A percentile compares a stretch with the other conserved stretches of the same genome.
These are phyloP conservation scores for Drosophila melanogaster DNA, from an alignment of 1,140 invertebrate genomes.

Conservation along the genomic window DNA sequence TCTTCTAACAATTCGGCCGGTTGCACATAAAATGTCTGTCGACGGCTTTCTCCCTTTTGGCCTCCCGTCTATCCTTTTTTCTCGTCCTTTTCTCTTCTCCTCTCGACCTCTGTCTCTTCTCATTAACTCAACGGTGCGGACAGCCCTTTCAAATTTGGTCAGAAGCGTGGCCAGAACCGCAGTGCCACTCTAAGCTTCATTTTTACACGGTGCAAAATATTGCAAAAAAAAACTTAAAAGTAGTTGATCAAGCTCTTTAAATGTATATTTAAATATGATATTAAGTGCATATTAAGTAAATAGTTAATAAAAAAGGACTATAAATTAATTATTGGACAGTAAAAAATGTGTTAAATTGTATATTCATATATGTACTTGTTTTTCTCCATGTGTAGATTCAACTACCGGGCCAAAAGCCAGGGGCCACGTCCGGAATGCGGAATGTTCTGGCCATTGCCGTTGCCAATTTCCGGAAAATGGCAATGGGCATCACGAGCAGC, in stretches of 20 bases:
- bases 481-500: slow-evolving; percentile 41
- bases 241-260: too few relatives aligned
- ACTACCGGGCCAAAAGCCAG: slow-evolving; percentile 39
- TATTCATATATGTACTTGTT: too few relatives aligned
- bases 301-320: too few relatives aligned
- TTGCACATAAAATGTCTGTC: slow-evolving; percentile 63
- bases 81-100: neutral
- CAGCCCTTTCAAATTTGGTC: slow-evolving; percentile 50
- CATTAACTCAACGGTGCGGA: slow-evolving; percentile 76
- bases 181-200: slow-evolving; percentile 33
- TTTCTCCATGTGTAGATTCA: slow-evolving; percentile 10
- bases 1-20: slow-evolving; percentile 61
- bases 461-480: slow-evolving; percentile 75
- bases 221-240: neutral
- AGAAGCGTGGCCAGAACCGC: slow-evolving; percentile 31
- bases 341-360: too few relatives aligned
- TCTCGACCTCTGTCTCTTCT: slow-evolving; percentile 53
- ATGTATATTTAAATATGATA: too few relatives aligned
- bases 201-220: slow-evolving; percentile 1
- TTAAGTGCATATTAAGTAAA: too few relatives aligned
- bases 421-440: slow-evolving; percentile 49
- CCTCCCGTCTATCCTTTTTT: slow-evolving; percentile 10
- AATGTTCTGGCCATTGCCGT: slow-evolving; percentile 64
- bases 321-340: too few relatives aligned
- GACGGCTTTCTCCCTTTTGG: slow-evolving; percentile 6